These are phyloP conservation scores for Montifringilla adamsi DNA, from an alignment of 2,113 vertebrate genomes.

Conservation along the genomic window DNA sequence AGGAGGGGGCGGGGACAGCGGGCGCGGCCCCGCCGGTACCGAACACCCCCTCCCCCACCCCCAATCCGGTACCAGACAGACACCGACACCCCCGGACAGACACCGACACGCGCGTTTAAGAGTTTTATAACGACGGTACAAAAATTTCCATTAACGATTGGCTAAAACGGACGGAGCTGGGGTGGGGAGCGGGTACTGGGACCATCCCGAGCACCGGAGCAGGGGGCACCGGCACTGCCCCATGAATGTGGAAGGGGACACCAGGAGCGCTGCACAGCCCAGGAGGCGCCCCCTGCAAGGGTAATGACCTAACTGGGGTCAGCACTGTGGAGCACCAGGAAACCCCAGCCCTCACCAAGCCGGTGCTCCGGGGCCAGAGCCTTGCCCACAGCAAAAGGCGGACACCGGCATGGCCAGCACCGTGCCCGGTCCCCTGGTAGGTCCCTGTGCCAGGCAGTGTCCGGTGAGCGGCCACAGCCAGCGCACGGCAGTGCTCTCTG, in stretches of 20 bases:
- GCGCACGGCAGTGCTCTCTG: fast-evolving
- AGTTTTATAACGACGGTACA: slow-evolving; percentile 48
- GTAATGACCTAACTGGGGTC: not conserved
- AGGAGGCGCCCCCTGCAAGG: fast-evolving
- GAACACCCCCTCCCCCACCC: fast-evolving
- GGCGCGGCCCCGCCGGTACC: not conserved
- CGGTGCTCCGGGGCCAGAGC: not conserved
- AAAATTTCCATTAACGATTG: slow-evolving; percentile 3
- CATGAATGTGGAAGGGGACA: not conserved
- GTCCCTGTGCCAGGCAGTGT: not conserved
- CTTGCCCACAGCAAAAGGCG: not conserved
- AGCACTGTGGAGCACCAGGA: not conserved
- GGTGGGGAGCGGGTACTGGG: not conserved
- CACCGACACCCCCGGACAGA: not conserved
- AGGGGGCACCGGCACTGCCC: not conserved
- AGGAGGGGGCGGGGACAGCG: not conserved
- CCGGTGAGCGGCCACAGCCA: not conserved
- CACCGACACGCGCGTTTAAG: not conserved
- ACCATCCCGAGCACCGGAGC: not conserved
- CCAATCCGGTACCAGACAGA: not conserved
- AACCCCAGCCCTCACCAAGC: not conserved
- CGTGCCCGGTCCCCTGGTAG: fast-evolving
- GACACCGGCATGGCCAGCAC: fast-evolving
- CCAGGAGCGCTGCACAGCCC: not conserved
- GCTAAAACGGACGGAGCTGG: not conserved